Percentiles rank a stretch among this genome's conserved stretches.
Conservation (phyloP, 1,140 invertebrate genomes). For the Phthorimaea operculella region DNA sequence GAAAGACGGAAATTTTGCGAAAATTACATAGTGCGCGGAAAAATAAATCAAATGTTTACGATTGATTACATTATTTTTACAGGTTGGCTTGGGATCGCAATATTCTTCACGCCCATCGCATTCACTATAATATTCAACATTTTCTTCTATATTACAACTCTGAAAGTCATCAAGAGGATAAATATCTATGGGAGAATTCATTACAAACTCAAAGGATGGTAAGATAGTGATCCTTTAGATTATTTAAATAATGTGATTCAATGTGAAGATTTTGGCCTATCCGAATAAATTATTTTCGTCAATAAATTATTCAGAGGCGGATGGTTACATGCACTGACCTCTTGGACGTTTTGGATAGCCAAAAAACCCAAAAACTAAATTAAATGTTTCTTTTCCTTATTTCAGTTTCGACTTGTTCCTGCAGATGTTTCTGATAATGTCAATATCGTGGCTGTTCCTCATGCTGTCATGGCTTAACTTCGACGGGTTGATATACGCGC, state of each 20-base stretch:
- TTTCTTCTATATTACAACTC: conserved; percentile 81
- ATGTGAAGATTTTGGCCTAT: no score
- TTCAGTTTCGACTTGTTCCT: conserved; percentile 83
- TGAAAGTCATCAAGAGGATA: conserved; percentile 81
- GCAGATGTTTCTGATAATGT: conserved; percentile 78
- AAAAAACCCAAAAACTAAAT: no score
- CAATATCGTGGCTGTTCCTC: conserved; percentile 77
- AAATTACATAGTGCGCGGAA: no score
- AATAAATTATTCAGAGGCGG: no score
- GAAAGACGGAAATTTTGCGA: not conserved
- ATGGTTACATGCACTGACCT: no score
- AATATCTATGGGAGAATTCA: conserved; percentile 85
- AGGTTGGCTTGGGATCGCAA: conserved; percentile 82
- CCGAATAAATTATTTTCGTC: no score
- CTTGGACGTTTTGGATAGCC: no score
- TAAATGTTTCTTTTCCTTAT: conserved; percentile 16
- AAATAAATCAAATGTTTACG: no score
- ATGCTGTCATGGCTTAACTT: conserved; percentile 78
- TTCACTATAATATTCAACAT: conserved; percentile 81
- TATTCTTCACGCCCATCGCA: conserved; percentile 82
- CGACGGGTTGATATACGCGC: conserved; percentile 76
- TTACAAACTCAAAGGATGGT: conserved; percentile 85
- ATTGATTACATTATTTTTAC: conserved; percentile 33
- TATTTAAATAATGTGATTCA: no score
- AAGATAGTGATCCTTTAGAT: no score